Percentiles rank a stretch among this genome's conserved stretches.
Evolutionary conservation across 2,888 invertebrate species (phyloP).

Genomic region (Phrixothrix hirtus): DNA sequence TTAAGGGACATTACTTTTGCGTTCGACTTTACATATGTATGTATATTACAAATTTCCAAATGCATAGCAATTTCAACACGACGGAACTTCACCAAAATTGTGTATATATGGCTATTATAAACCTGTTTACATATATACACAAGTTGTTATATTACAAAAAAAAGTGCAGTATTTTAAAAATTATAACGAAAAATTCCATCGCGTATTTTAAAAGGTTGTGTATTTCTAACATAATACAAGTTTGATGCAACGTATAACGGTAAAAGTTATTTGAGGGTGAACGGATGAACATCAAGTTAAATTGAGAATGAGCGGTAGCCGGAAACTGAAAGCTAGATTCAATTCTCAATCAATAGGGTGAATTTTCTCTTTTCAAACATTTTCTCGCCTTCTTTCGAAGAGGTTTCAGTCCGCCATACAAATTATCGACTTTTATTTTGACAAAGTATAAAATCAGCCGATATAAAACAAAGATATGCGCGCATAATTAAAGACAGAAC

Average conservation of each 20-base stretch:
- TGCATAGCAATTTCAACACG: too few relatives aligned
- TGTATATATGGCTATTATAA: too few relatives aligned
- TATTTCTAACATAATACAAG: neutral
- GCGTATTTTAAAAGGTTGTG: neutral
- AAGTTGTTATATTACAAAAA: too few relatives aligned
- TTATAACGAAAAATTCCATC: too few relatives aligned
- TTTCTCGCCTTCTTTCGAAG: constrained; percentile 5
- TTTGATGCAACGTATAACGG: neutral
- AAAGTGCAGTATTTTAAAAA: too few relatives aligned
- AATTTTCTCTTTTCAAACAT: constrained; percentile 9
- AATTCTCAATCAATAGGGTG: constrained; percentile 8
- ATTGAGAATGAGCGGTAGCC: constrained; percentile 6
- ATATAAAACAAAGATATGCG: too few relatives aligned
- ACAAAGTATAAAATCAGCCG: constrained; percentile 18
- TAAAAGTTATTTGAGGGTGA: constrained; percentile 1
- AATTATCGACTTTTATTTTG: constrained; percentile 6
- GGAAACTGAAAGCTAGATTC: constrained; percentile 10
- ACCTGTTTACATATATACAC: too few relatives aligned
- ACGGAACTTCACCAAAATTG: too few relatives aligned
- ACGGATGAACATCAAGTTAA: constrained; percentile 4
- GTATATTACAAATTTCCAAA: too few relatives aligned
- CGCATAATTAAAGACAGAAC: too few relatives aligned
- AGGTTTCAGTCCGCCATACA: constrained; percentile 3
- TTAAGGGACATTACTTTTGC: too few relatives aligned
- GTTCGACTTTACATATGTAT: too few relatives aligned